phyloP scores from a whole-genome alignment of 1,140 invertebrate species.

The Euura lappo region DNA sequence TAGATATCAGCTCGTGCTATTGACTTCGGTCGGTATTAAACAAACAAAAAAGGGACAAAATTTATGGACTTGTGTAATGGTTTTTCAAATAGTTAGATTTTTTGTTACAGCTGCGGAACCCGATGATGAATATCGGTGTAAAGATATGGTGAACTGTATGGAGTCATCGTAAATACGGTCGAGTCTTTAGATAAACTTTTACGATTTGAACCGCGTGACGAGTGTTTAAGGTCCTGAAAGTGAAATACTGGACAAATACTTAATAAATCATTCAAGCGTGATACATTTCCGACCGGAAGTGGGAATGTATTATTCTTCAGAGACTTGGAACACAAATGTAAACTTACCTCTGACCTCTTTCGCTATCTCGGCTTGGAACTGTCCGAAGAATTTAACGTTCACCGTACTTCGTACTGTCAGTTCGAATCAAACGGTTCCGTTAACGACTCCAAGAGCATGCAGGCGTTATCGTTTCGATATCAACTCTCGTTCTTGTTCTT shows the following conservation, averaged over 20 bases:
- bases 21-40: too few relatives aligned
- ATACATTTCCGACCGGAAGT: background rate
- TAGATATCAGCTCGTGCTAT: too few relatives aligned
- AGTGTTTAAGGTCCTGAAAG: background rate
- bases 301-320: background rate
- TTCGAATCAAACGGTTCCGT: background rate
- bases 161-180: slow-evolving; percentile 6
- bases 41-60: too few relatives aligned
- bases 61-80: too few relatives aligned
- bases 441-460: background rate
- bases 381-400: background rate
- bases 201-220: background rate
- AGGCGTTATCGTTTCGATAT: background rate
- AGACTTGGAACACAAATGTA: background rate
- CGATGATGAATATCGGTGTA: background rate
- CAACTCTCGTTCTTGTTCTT: background rate
- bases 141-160: background rate
- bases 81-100: too few relatives aligned
- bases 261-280: background rate
- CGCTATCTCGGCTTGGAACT: background rate
- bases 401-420: background rate
- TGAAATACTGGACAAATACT: background rate
- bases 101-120: too few relatives aligned
- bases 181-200: background rate
- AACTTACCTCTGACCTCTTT: background rate